A percentile compares a stretch with the other conserved stretches of the same genome.
phyloP scores from a whole-genome alignment of 2,113 vertebrate species.

The Urocynchramus pylzowi region DNA sequence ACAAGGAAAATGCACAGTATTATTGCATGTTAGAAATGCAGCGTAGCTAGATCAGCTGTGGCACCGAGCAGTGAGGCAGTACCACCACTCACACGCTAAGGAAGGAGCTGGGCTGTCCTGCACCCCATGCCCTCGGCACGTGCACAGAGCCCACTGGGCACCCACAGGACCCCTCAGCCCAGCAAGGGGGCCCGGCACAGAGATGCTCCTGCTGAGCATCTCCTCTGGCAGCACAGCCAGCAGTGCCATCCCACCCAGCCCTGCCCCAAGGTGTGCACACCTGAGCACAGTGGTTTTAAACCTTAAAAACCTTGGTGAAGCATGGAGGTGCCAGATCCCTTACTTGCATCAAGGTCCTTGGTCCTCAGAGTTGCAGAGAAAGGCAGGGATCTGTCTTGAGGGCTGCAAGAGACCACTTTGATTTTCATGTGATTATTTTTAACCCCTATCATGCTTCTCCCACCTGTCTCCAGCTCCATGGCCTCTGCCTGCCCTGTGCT shows the following conservation, averaged over 20 bases:
- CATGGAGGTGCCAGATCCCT: background rate
- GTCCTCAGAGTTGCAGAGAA: background rate
- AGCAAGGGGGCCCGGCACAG: background rate
- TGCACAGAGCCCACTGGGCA: background rate
- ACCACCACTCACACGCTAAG: background rate
- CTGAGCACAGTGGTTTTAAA: background rate
- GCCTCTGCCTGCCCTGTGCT: background rate
- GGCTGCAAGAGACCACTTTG: background rate
- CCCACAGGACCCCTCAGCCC: background rate
- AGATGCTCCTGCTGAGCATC: background rate
- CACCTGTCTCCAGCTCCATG: background rate
- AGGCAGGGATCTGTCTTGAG: background rate
- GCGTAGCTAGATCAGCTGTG: background rate
- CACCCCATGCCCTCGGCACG: background rate
- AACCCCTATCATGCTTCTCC: background rate
- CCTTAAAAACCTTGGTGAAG: background rate
- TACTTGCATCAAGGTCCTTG: background rate
- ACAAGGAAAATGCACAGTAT: background rate
- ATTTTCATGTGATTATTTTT: background rate
- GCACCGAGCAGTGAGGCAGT: accelerated
- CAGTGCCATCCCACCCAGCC: background rate
- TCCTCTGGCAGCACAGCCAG: background rate
- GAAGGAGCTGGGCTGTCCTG: background rate
- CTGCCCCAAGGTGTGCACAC: background rate
- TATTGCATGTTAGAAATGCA: background rate